Conservation (phyloP, 35 echinoderm and acorn worm species). For the Apostichopus californicus region DNA sequence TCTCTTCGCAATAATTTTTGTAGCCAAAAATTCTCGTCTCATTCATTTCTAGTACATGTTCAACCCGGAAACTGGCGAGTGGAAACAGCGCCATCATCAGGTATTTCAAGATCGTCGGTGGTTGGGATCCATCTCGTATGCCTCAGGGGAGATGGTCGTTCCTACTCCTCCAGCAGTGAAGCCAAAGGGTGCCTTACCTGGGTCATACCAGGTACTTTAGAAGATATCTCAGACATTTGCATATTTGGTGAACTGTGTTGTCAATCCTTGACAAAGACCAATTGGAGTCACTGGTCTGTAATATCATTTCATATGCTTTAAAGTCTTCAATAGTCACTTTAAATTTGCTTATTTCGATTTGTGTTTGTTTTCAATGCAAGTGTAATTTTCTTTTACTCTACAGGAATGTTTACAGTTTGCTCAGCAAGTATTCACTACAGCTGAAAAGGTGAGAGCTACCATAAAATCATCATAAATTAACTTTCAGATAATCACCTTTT, state of each 20-base stretch:
- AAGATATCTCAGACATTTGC: neutral
- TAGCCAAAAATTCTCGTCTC: too few relatives aligned
- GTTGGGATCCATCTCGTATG: conserved; percentile 91
- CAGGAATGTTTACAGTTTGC: conserved; percentile 86
- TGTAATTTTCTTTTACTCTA: neutral
- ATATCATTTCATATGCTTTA: too few relatives aligned
- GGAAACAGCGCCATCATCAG: conserved; percentile 88
- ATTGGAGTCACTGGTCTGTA: too few relatives aligned
- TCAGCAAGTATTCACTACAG: conserved; percentile 67
- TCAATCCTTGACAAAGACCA: too few relatives aligned
- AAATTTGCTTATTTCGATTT: neutral
- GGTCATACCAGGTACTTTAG: conserved; percentile 23
- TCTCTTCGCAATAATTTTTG: too few relatives aligned
- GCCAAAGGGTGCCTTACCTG: conserved; percentile 75
- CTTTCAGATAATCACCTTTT: too few relatives aligned
- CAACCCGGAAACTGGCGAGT: conserved; percentile 97
- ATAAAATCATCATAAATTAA: too few relatives aligned
- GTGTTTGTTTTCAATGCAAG: neutral
- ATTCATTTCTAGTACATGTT: conserved; percentile 83
- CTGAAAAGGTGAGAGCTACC: conserved; percentile 63
- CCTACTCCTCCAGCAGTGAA: conserved; percentile 62
- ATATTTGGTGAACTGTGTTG: neutral
- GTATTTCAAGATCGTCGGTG: conserved; percentile 94
- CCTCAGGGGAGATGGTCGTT: conserved; percentile 58
- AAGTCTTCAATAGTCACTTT: too few relatives aligned